Conservation (phyloP, 2,888 invertebrate genomes). For the Heteromyza rotundicornis region DNA sequence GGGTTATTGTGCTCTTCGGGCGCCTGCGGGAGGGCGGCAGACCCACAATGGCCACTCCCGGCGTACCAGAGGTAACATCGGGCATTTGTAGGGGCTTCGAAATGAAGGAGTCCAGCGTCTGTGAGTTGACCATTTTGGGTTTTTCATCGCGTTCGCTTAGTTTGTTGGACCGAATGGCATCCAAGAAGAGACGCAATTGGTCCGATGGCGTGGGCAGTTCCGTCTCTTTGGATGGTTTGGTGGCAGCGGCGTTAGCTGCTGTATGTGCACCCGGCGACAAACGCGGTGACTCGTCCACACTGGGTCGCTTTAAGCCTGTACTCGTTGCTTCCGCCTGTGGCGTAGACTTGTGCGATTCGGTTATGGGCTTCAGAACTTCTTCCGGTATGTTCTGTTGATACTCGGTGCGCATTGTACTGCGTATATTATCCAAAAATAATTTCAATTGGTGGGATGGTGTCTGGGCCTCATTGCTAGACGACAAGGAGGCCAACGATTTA, state of each 20-base stretch:
- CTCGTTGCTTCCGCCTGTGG: constrained; percentile 18
- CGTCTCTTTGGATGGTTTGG: constrained; percentile 29
- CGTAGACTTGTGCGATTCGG: constrained; percentile 30
- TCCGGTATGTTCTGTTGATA: constrained; percentile 58
- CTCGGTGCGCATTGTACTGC: constrained; percentile 60
- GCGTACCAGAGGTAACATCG: constrained; percentile 54
- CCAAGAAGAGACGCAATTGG: constrained; percentile 59
- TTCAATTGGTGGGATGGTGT: constrained; percentile 60
- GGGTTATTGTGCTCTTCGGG: constrained; percentile 41
- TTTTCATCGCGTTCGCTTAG: constrained; percentile 56
- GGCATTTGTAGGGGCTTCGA: constrained; percentile 57
- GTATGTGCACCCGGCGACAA: constrained; percentile 17
- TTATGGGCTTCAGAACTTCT: constrained; percentile 48
- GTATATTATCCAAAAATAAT: constrained; percentile 59
- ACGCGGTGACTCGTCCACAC: constrained; percentile 15
- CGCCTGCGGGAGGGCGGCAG: constrained; percentile 39
- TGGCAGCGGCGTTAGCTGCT: constrained; percentile 26
- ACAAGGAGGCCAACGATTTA: constrained; percentile 55
- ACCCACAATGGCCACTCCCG: constrained; percentile 31
- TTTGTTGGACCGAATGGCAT: constrained; percentile 62
- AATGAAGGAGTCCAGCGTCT: constrained; percentile 54
- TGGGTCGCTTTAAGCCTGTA: constrained; percentile 32
- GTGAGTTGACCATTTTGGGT: constrained; percentile 51
- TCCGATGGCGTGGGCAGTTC: constrained; percentile 60
- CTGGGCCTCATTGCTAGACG: constrained; percentile 50